phyloP scores from a whole-genome alignment of 2,113 vertebrate species.

The Mixornis gularis region DNA sequence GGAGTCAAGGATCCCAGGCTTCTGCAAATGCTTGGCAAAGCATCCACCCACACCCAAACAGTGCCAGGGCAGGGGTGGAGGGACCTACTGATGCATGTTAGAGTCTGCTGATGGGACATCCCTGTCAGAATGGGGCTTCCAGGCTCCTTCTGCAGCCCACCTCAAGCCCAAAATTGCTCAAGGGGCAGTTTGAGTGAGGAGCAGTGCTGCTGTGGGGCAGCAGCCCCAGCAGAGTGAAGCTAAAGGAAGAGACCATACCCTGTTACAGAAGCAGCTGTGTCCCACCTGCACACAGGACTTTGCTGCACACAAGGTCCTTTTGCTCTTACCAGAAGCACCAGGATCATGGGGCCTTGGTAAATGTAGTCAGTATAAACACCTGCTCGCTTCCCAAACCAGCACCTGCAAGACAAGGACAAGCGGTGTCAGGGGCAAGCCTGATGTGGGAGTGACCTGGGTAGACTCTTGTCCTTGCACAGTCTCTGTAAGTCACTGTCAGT shows the following conservation, averaged over 20 bases:
- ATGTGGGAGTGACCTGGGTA: background rate
- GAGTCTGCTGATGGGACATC: background rate
- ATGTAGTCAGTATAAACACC: conserved; percentile 97
- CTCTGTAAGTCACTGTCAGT: background rate
- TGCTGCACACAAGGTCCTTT: background rate
- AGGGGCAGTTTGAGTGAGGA: background rate
- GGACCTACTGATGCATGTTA: background rate
- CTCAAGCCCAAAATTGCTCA: background rate
- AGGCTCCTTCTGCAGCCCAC: background rate
- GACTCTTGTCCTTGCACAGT: background rate
- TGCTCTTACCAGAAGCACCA: conserved; percentile 91
- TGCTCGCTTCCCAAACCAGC: conserved; percentile 95
- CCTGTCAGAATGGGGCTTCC: background rate
- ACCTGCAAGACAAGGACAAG: conserved; percentile 73
- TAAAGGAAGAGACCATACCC: background rate
- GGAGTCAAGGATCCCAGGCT: background rate
- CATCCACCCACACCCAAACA: background rate
- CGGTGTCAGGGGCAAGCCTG: background rate
- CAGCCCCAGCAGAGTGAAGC: background rate
- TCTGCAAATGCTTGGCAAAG: background rate
- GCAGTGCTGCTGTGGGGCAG: background rate
- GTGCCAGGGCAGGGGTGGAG: background rate
- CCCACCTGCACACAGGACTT: fast-evolving
- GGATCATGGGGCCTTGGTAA: conserved; percentile 97
- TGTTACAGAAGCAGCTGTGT: background rate